A percentile compares a stretch with the other conserved stretches of the same genome.
These are phyloP conservation scores for Balaeniceps rex DNA, from an alignment of 2,113 vertebrate species.

Conservation along the genomic window DNA sequence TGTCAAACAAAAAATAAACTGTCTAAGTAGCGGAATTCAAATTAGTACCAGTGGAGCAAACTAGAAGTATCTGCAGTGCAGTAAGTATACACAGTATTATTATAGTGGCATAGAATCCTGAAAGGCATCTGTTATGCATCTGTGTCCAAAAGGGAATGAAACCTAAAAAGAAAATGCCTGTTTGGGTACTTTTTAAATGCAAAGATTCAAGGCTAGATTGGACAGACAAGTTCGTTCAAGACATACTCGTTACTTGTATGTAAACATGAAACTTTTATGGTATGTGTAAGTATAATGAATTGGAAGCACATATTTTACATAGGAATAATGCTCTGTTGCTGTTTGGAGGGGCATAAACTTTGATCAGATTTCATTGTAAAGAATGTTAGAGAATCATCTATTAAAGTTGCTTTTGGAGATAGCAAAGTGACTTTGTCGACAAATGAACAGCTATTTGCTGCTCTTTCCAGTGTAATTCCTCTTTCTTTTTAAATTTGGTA, in stretches of 20 bases:
- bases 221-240: not conserved
- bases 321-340: not conserved
- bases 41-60: not conserved
- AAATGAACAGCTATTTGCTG: not conserved
- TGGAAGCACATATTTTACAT: not conserved
- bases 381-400: not conserved
- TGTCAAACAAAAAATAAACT: not conserved
- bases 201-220: not conserved
- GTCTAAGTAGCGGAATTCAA: not conserved
- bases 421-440: not conserved
- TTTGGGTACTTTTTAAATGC: not conserved
- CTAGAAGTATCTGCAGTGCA: not conserved
- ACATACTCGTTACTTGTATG: not conserved
- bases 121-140: not conserved
- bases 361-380: not conserved
- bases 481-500: not conserved
- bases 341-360: not conserved
- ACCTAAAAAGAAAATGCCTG: not conserved
- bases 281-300: not conserved
- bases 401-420: not conserved
- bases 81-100: not conserved
- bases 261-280: not conserved
- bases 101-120: not conserved
- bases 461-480: not conserved
- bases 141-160: not conserved